Evolutionary conservation across 37 sponge, comb jelly and placozoan genomes (phyloP).

Genomic region (Theonella swinhoei): DNA sequence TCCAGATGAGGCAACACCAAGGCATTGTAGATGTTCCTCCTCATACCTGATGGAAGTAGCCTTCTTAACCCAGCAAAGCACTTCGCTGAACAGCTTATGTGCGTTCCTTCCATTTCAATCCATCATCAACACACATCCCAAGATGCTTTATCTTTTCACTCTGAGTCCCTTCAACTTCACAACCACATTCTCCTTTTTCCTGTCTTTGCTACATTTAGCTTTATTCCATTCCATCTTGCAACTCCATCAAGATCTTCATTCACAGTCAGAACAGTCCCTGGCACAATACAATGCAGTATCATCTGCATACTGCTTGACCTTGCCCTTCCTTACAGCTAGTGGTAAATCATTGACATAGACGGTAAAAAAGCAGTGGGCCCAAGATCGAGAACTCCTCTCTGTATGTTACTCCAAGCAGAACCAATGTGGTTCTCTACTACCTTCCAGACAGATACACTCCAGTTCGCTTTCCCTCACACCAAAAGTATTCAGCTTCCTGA

Average conservation of each 20-base stretch:
- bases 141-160: too few relatives aligned
- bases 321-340: not conserved
- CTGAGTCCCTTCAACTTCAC: too few relatives aligned
- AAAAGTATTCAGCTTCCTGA: conserved; percentile 9
- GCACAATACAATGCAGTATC: conserved; percentile 16
- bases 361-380: conserved; percentile 26
- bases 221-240: conserved; percentile 22
- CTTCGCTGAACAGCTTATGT: too few relatives aligned
- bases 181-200: too few relatives aligned
- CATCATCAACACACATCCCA: too few relatives aligned
- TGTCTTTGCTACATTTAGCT: conserved; percentile 5
- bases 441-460: conserved; percentile 16
- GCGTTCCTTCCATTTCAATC: too few relatives aligned
- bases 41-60: too few relatives aligned
- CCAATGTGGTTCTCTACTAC: conserved; percentile 30
- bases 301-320: conserved; percentile 43
- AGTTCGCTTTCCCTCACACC: conserved; percentile 1
- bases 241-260: conserved; percentile 1
- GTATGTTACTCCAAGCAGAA: conserved; percentile 10
- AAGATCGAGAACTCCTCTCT: conserved; percentile 44
- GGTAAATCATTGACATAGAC: conserved; percentile 35
- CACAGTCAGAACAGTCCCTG: not conserved
- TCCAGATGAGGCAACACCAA: too few relatives aligned
- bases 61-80: too few relatives aligned
- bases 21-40: too few relatives aligned